Evolutionary conservation across 2,113 vertebrate genomes (phyloP), one percentile per base, ranked within the genome.

Genomic region (Rattus norvegicus): DNA sequence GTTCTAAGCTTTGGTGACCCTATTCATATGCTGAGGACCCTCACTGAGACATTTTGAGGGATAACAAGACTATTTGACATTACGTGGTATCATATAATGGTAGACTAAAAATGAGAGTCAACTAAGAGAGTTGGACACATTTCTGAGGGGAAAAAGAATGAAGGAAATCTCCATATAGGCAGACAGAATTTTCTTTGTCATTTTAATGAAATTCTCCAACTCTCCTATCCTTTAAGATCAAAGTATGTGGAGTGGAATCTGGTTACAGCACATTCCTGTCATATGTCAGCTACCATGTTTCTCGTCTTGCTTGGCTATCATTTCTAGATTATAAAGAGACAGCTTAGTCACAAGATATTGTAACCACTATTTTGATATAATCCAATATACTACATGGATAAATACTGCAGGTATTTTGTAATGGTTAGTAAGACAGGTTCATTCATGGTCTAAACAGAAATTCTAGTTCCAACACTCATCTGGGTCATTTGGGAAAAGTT

Each of bases 71-170:
- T n/a, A 67, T 63, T 79, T 93, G 17, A 36, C 16, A 79, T 19
- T 24, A 70, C 43, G 17, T 65, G 72, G 11, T 84, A 1, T 61
- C 28, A 76, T 73, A 61, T 2, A 54, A 36, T 33, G 39, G 56
- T 33, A 95, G 88, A 33, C 39, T 94, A 56, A 54, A 87, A 96
- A 88, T 56, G 67, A 79, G 43, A 92, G 13, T 93, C 84, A 93
- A 19, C 77, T 87, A 63, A 61, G 30, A 36, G 33, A 92, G 77
- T 1, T 14, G 10, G 79, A 85, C 59, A 75, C 2, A 47, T 16
- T 79, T 72, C 56, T 26, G 17, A 85, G 56, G 2, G 43, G 43
- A 43, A 36, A 77, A 92, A 12, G 1, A 81, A 91, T 90, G 67
- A 91, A 93, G 73, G 54, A 86, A 94, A 92, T 87, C 3, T 12